Percentiles rank a stretch among this genome's conserved stretches.
phyloP scores from a whole-genome alignment of 2,113 vertebrate species.

The Erpornis zantholeuca region DNA sequence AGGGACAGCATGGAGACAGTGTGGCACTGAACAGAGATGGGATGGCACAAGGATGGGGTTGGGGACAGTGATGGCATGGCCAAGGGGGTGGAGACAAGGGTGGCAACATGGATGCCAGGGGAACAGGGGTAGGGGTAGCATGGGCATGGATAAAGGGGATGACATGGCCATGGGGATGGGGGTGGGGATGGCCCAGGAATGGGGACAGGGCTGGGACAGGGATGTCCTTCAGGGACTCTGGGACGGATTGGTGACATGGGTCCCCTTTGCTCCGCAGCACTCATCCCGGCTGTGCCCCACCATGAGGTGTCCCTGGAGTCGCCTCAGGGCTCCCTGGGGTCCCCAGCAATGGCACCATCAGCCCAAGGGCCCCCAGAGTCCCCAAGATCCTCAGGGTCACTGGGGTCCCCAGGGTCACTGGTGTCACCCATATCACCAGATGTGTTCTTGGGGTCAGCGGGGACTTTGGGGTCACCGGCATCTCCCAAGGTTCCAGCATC shows the following conservation, averaged over 20 bases:
- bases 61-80: not conserved
- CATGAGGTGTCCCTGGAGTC: not conserved
- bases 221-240: not conserved
- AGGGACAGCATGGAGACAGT: not conserved
- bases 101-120: not conserved
- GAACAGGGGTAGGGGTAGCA: no score
- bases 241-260: fast-evolving
- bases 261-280: not conserved
- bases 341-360: not conserved
- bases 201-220: not conserved
- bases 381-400: not conserved
- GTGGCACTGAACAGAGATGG: not conserved
- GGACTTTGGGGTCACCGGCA: not conserved
- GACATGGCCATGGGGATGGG: no score
- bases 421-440: not conserved
- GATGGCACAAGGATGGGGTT: no score
- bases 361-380: not conserved
- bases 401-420: not conserved
- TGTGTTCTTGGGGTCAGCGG: not conserved
- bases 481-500: not conserved
- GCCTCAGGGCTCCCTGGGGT: not conserved
- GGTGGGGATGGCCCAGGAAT: no score
- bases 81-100: not conserved
- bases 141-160: no score
- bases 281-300: not conserved